A percentile compares a stretch with the other conserved stretches of the same genome.
These are phyloP conservation scores for Trypoxylus dichotomus DNA, from an alignment of 1,140 invertebrate species.

Conservation along the genomic window DNA sequence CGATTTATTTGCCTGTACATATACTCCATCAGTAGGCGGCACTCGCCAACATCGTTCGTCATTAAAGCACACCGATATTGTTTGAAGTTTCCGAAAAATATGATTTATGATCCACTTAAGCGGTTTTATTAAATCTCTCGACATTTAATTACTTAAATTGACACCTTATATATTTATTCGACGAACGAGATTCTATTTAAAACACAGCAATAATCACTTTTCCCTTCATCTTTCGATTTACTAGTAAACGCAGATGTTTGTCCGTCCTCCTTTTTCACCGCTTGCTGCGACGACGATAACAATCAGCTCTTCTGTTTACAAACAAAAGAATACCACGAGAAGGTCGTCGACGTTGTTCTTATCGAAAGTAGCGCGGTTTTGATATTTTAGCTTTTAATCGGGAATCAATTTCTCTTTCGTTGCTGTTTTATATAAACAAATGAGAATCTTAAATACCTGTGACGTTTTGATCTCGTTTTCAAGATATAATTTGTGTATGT, in stretches of 20 bases:
- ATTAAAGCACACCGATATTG: neutral
- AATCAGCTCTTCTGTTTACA: constrained; percentile 6
- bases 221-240: neutral
- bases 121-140: neutral
- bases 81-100: neutral
- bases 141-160: neutral
- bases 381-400: neutral
- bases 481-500: too few relatives aligned
- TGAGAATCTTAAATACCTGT: too few relatives aligned
- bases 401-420: too few relatives aligned
- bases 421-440: too few relatives aligned
- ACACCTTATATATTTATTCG: neutral
- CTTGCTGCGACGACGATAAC: neutral
- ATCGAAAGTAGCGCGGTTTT: neutral
- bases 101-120: neutral
- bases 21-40: too few relatives aligned
- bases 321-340: constrained; percentile 10
- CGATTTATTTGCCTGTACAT: too few relatives aligned
- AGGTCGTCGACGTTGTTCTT: constrained; percentile 7
- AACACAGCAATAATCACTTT: neutral
- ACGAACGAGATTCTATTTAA: neutral
- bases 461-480: too few relatives aligned
- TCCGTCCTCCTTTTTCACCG: constrained; percentile 1
- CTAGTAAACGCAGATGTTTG: neutral
- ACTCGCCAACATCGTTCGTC: too few relatives aligned